Conservation (phyloP, 2,797 vertebrate species). For the Monodelphis domestica region DNA sequence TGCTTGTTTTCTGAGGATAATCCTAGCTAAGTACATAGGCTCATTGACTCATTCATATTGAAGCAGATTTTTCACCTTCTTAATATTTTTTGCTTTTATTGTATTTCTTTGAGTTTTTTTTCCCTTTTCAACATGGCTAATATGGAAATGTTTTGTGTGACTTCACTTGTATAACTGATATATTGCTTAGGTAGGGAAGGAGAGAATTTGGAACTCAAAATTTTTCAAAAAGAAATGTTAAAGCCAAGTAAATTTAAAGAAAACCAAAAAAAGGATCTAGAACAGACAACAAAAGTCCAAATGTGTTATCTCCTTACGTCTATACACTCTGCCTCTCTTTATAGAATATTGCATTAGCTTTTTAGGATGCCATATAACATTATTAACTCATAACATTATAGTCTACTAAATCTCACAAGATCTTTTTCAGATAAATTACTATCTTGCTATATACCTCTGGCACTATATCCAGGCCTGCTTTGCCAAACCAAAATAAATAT, state of each 20-base stretch:
- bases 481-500: not conserved
- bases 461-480: not conserved
- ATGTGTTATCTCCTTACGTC: not conserved
- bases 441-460: conserved; percentile 15
- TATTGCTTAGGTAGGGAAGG: no score
- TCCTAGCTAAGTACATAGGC: not conserved
- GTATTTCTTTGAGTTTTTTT: no score
- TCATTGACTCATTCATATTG: not conserved
- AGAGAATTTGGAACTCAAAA: not conserved
- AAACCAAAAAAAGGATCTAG: not conserved
- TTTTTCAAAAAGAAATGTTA: not conserved
- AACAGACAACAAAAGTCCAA: not conserved
- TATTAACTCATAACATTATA: no score
- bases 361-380: no score
- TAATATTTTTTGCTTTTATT: not conserved
- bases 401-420: no score
- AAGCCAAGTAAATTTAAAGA: not conserved
- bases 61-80: not conserved
- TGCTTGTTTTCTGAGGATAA: not conserved
- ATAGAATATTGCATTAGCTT: no score
- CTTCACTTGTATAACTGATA: no score
- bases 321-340: no score
- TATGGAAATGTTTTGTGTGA: not conserved
- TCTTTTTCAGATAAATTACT: no score
- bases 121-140: not conserved